These are phyloP conservation scores for Ibidorhyncha struthersii DNA, from an alignment of 2,113 vertebrate genomes.

Conservation along the genomic window DNA sequence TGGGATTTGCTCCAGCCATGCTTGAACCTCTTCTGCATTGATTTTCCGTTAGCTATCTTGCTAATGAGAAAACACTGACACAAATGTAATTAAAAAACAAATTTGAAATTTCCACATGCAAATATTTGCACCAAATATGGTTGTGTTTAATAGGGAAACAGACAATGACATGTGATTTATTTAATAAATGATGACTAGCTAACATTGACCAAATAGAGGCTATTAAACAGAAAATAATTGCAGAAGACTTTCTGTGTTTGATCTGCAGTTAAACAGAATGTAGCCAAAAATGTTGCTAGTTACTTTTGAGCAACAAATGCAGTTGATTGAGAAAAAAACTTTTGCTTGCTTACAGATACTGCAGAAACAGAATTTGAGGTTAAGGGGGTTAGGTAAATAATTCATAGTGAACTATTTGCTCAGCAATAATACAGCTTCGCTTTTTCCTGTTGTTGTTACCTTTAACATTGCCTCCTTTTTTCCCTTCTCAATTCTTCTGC, in stretches of 20 bases:
- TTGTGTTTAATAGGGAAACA: background rate
- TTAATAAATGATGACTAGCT: background rate
- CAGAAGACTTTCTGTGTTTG: background rate
- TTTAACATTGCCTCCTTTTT: conserved; percentile 1
- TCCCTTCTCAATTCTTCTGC: background rate
- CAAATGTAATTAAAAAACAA: background rate
- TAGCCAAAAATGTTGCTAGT: background rate
- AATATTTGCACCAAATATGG: conserved; percentile 27
- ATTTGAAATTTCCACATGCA: background rate
- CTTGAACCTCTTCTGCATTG: background rate
- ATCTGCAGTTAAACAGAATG: background rate
- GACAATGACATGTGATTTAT: background rate
- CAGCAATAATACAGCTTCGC: background rate
- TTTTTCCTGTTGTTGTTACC: background rate
- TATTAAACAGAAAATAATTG: conserved; percentile 28
- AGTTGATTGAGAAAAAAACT: background rate
- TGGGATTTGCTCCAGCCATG: background rate
- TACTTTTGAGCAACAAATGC: background rate
- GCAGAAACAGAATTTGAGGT: background rate
- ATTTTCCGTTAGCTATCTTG: background rate
- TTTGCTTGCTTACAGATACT: background rate
- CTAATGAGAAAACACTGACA: background rate
- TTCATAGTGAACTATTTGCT: background rate
- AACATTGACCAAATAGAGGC: background rate
- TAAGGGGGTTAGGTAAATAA: background rate